Evolutionary conservation across 2,797 vertebrate genomes (phyloP), one percentile per base, ranked within the genome.

Genomic region (Oreochromis grahami): DNA sequence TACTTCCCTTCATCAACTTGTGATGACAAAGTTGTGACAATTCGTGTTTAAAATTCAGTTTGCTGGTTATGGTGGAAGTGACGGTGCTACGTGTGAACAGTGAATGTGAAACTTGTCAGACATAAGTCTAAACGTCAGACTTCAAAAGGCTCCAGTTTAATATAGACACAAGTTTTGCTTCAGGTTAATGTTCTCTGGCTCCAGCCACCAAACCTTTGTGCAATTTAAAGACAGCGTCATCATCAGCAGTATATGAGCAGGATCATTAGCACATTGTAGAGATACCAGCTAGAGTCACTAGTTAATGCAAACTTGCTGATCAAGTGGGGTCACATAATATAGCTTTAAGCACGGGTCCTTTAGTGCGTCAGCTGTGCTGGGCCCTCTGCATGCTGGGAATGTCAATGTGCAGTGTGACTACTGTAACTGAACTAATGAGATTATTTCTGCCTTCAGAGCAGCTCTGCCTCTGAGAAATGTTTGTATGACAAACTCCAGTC

Each of bases 381-480:
- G 58, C 51, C 29, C 52, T 78, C 32, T 38, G 53, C 8, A 43
- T 81, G 41, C 70, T 29, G 5, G n/a, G 38, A 26, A 50, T 78
- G 38, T 50, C 68, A 24, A n/a, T 45, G 21, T 43, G 36, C 29
- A 15, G 50, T 41, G 72, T 24, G 60, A 74, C 17, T 76, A 65
- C 72, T 79, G 41, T 76, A 17, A 80, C 76, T 34, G 55, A 83
- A 77, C 65, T 80, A 79, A 77, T 78, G 43, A 70, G 52, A 72
- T 81, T 72, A 77, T 78, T 76, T 79, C 50, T 83, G 80, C 76
- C 83, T 80, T 79, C 55, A 63, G 58, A 84, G 82, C 77, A 80
- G 83, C 89, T 88, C 90, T 86, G 87, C 74, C 68, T 86, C 85
- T 38, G 45, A 87, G 34, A 74, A 50, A 85, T 77, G 58, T 89